These are phyloP conservation scores for Chironomus tentans DNA, from an alignment of 2,888 invertebrate species.

Conservation along the genomic window DNA sequence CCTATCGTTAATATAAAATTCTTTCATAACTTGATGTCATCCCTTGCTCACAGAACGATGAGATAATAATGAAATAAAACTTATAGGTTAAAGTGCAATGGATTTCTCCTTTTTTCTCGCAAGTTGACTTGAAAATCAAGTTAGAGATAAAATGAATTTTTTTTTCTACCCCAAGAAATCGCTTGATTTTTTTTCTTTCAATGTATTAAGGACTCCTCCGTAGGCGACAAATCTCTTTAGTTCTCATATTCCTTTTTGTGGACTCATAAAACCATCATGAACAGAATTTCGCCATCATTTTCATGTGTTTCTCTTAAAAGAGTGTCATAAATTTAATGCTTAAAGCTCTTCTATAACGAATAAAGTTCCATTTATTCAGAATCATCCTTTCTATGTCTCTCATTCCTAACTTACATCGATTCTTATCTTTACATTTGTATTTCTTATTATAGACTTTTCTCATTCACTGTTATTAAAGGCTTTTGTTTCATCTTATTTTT, in stretches of 20 bases:
- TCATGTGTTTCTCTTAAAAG: background rate
- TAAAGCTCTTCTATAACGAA: constrained; percentile 13
- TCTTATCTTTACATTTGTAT: background rate
- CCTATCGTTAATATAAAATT: no score
- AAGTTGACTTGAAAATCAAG: background rate
- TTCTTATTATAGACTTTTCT: background rate
- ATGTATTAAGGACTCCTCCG: background rate
- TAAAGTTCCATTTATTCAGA: background rate
- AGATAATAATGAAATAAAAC: background rate
- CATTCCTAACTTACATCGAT: background rate
- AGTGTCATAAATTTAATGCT: constrained; percentile 23
- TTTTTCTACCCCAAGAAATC: background rate
- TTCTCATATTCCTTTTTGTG: background rate
- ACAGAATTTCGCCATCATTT: constrained; percentile 13
- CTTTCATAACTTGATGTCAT: no score
- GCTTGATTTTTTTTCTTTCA: no score
- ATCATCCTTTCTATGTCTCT: background rate
- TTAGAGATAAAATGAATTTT: background rate
- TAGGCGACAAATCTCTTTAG: background rate
- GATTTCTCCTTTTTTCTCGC: background rate
- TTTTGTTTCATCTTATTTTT: background rate
- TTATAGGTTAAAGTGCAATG: background rate
- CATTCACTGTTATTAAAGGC: background rate
- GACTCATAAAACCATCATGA: constrained; percentile 20
- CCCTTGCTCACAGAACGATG: no score